Conservation (phyloP, 2,797 vertebrate genomes). For the Sebastolobus altivelis region DNA sequence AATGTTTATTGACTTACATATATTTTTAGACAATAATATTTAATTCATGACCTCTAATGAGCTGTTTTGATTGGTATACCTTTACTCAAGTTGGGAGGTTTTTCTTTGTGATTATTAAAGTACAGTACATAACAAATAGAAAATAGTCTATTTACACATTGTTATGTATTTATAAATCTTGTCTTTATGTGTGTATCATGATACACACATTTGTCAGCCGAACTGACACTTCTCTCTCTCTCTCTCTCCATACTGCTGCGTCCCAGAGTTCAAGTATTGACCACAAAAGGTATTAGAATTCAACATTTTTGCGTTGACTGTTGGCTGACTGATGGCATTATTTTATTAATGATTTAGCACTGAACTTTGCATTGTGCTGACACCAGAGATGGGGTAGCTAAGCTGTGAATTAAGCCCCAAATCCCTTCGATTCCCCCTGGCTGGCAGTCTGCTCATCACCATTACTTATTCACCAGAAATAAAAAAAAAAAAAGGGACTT, state of each 20-base stretch:
- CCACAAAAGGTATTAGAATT: slow-evolving; percentile 75
- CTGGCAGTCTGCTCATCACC: slow-evolving; percentile 84
- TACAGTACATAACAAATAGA: not conserved
- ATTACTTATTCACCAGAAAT: slow-evolving; percentile 86
- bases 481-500: slow-evolving; percentile 66
- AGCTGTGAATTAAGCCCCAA: slow-evolving; percentile 87
- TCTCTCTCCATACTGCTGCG: not conserved
- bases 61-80: not conserved
- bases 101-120: not conserved
- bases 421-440: slow-evolving; percentile 85
- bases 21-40: not conserved
- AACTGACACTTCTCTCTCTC: not conserved
- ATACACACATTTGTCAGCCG: slow-evolving; percentile 3
- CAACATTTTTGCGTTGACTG: slow-evolving; percentile 68
- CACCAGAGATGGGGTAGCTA: slow-evolving; percentile 84
- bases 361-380: slow-evolving; percentile 90
- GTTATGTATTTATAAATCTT: not conserved
- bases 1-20: not conserved
- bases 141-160: not conserved
- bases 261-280: slow-evolving; percentile 67
- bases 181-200: not conserved
- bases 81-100: not conserved
- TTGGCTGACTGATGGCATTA: slow-evolving; percentile 83
- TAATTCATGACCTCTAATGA: not conserved
- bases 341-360: slow-evolving; percentile 86